Conservation (phyloP, 2,113 vertebrate species). For the Tragelaphus scriptus region DNA sequence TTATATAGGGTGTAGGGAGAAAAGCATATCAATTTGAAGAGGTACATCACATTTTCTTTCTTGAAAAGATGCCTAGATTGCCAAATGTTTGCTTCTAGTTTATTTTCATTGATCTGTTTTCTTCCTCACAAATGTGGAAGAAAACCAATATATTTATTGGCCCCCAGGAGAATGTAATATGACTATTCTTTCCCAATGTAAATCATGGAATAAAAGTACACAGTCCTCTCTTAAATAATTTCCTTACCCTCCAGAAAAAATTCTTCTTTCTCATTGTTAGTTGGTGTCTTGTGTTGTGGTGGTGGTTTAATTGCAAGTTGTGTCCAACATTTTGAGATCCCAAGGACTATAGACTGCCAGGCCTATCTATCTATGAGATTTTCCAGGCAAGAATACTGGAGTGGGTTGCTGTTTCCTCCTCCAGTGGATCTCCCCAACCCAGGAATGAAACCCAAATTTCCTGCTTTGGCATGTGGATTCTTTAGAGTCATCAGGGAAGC, state of each 20-base stretch:
- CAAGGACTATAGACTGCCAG: background rate
- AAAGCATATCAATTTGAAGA: background rate
- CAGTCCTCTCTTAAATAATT: background rate
- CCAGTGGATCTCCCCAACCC: background rate
- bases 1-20: background rate
- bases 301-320: background rate
- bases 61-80: background rate
- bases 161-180: background rate
- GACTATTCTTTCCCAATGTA: background rate
- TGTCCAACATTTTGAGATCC: background rate
- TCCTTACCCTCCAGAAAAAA: constrained; percentile 9
- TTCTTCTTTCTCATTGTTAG: background rate
- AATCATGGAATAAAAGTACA: background rate
- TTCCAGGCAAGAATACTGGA: background rate
- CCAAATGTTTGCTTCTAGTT: background rate
- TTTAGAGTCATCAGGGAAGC: background rate
- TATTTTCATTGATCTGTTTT: constrained; percentile 21
- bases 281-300: background rate
- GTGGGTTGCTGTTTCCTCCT: background rate
- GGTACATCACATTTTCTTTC: background rate
- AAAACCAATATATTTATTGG: background rate
- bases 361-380: background rate
- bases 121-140: background rate
- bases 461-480: background rate
- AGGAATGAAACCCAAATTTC: background rate